Evolutionary conservation across 2,888 invertebrate species (phyloP), one percentile per base, ranked within the genome.

Genomic region (Cantharis flavilabris): DNA sequence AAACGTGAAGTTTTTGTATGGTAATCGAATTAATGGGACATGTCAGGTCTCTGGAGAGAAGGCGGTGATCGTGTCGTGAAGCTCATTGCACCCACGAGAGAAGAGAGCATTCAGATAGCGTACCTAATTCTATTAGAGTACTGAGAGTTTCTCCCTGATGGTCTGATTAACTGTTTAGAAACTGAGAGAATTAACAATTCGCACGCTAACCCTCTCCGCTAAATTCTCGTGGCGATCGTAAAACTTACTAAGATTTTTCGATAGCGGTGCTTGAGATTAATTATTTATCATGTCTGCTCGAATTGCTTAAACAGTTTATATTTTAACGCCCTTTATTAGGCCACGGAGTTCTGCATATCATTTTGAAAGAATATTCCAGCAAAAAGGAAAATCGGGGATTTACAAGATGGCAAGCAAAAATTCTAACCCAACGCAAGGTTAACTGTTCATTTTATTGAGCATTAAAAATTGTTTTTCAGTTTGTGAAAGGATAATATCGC

Each of bases 101-200:
- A 76, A 26, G 26, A 72, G 77, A 77, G 81, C 81, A 78, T 82
- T 76, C 81, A 80, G 83, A 82, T 80, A 81, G 78, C 79, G 79
- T 79, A 73, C 80, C 83, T 84, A 84, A 84, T 84, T 84, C 82
- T 81, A 84, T 84, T 84, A 84, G 79, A 82, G 83, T 79, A 82
- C 83, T 79, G 83, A 84, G 83, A 83, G 83, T 83, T 84, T 76
- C 73, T 82, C 83, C 81, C 83, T 71, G 74, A 80, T 77, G 83
- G 77, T 74, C 81, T 81, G 76, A 77, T 78, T 78, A 78, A 78
- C 78, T 78, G 76, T 74, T 78, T 78, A 78, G 78, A 64, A 75
- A 75, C 64, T 72, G 70, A 62, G 65, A 71, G 73, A 73, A 76
- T 70, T 75, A 78, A 73, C 71, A 71, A 75, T 78, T 78, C 78